Conservation (phyloP, 2,888 invertebrate genomes). For the Anorthoa munda region DNA sequence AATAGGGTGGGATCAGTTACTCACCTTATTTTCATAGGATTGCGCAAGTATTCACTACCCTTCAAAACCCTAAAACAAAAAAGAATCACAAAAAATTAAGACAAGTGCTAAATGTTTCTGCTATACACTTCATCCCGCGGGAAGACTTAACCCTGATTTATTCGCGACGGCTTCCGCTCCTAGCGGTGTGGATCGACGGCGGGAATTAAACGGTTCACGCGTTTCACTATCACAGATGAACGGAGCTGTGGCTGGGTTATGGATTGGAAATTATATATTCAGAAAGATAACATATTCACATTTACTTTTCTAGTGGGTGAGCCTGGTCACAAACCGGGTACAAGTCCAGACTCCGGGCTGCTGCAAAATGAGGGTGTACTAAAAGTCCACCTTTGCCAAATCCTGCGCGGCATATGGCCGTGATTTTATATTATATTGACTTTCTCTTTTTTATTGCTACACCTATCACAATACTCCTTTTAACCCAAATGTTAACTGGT, state of each 20-base stretch:
- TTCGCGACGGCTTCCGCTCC: constrained; percentile 79
- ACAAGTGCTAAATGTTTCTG: constrained; percentile 61
- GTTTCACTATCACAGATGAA: constrained; percentile 33
- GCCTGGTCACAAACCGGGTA: no score
- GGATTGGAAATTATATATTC: constrained; percentile 13
- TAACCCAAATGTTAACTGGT: no score
- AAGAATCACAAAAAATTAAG: background rate
- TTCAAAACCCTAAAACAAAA: background rate
- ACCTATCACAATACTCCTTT: no score
- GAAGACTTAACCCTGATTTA: constrained; percentile 84
- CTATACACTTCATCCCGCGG: constrained; percentile 72
- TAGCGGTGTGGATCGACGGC: constrained; percentile 53
- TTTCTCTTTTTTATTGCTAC: no score
- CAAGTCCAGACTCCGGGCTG: no score
- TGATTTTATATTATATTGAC: no score
- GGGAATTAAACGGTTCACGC: constrained; percentile 61
- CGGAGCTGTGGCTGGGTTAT: background rate
- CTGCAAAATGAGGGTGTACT: no score
- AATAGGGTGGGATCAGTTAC: no score
- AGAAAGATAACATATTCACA: background rate
- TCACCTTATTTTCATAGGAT: no score
- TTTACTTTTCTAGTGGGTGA: no score
- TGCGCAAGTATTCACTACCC: background rate
- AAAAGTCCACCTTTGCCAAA: no score
- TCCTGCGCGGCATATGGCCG: no score